Evolutionary conservation across 2,888 invertebrate genomes (phyloP).

Genomic region (Chesias legatella): DNA sequence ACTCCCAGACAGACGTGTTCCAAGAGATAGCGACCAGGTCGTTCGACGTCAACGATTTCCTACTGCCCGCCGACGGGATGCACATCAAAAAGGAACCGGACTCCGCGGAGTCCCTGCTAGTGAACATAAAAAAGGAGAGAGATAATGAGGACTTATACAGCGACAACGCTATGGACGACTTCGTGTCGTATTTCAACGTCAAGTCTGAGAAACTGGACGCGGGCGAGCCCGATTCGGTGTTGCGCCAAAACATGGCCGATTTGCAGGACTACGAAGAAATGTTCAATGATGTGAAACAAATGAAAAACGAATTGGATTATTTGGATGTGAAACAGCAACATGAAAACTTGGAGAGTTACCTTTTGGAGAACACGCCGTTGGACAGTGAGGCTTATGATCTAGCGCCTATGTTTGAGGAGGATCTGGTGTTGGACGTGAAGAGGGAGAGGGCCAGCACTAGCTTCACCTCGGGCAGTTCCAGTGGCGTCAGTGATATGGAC

Average conservation of each 20-base stretch:
- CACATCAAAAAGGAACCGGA: conserved; percentile 63
- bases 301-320: conserved; percentile 63
- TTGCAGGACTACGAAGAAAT: conserved; percentile 76
- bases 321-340: conserved; percentile 65
- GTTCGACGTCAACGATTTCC: conserved; percentile 71
- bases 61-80: conserved; percentile 61
- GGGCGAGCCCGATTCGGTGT: conserved; percentile 68
- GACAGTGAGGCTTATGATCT: conserved; percentile 62
- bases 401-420: conserved; percentile 69
- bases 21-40: conserved; percentile 63
- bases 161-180: conserved; percentile 68
- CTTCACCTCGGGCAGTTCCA: conserved; percentile 71
- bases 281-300: conserved; percentile 57
- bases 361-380: conserved; percentile 68
- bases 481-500: conserved; percentile 75
- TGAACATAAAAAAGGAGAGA: conserved; percentile 58
- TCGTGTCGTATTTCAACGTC: conserved; percentile 62
- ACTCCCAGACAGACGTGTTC: conserved; percentile 62
- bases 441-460: conserved; percentile 75
- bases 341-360: conserved; percentile 63
- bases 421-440: conserved; percentile 62
- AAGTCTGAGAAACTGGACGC: conserved; percentile 57
- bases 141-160: conserved; percentile 60
- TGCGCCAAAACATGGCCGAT: conserved; percentile 81
- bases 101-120: conserved; percentile 20